phyloP scores from a whole-genome alignment of 2,888 invertebrate species.

The Laothoe populi region DNA sequence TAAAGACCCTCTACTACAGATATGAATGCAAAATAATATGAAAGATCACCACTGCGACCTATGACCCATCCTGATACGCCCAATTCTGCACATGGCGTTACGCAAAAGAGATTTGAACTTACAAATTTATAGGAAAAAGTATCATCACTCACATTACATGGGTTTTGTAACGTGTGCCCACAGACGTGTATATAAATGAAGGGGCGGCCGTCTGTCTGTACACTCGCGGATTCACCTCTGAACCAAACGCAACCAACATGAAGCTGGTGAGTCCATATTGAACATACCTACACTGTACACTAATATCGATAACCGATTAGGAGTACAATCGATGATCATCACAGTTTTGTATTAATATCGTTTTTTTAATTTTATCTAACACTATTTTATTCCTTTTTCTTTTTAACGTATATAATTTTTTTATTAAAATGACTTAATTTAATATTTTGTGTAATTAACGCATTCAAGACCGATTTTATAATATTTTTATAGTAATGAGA shows the following conservation, averaged over 20 bases:
- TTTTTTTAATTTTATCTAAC: background rate
- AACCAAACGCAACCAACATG: slow-evolving; percentile 63
- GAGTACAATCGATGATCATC: background rate
- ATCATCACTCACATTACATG: slow-evolving; percentile 67
- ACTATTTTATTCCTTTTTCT: background rate
- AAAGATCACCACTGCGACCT: background rate
- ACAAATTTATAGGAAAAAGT: slow-evolving; percentile 67
- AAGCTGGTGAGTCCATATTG: slow-evolving; percentile 69
- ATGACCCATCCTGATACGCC: slow-evolving; percentile 33
- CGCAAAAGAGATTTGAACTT: slow-evolving; percentile 61
- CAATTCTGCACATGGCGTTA: slow-evolving; percentile 42
- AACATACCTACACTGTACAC: background rate
- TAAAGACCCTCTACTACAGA: background rate
- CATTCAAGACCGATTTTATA: no score
- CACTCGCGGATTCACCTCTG: slow-evolving; percentile 75
- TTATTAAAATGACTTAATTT: no score
- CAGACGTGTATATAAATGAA: slow-evolving; percentile 66
- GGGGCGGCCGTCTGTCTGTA: slow-evolving; percentile 49
- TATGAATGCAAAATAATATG: no score
- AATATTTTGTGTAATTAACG: no score
- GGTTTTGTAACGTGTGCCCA: slow-evolving; percentile 67
- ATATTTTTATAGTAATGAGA: no score
- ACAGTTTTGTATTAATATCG: background rate
- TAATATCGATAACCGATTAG: slow-evolving; percentile 4
- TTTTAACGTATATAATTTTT: no score